Evolutionary conservation across 1,140 invertebrate genomes (phyloP).

Genomic region (Dinoponera quadriceps): DNA sequence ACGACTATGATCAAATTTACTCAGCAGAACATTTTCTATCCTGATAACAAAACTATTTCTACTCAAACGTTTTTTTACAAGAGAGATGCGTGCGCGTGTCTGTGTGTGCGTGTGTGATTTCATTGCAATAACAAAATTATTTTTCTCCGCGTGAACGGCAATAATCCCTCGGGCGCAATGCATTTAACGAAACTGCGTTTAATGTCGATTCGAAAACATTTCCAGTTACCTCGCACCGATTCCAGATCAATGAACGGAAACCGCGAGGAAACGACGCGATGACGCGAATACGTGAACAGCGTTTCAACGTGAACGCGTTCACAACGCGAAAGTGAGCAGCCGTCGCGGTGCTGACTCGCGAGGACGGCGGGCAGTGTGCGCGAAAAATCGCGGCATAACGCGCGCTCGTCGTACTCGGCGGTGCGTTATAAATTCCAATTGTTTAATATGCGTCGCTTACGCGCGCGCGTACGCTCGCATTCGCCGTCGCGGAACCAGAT

Average conservation of each 20-base stretch:
- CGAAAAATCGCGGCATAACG: slow-evolving; percentile 12
- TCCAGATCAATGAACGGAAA: neutral
- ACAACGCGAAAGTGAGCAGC: no score
- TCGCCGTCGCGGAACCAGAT: slow-evolving; percentile 44
- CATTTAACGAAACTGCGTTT: neutral
- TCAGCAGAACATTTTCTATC: no score
- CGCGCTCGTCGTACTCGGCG: neutral
- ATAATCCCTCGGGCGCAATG: no score
- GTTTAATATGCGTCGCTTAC: slow-evolving; percentile 38
- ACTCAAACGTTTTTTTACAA: no score
- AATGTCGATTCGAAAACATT: neutral
- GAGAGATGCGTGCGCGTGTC: no score
- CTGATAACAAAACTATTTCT: no score
- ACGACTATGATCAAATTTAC: no score
- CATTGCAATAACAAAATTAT: no score
- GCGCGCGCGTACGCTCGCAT: slow-evolving; percentile 19
- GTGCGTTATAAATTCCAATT: slow-evolving; percentile 49
- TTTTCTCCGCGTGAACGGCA: no score
- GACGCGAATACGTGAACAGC: neutral
- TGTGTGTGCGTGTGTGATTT: no score
- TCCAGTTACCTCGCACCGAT: neutral
- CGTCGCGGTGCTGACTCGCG: neutral
- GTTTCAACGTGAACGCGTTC: no score
- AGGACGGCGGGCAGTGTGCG: neutral
- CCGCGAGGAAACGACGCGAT: neutral